Evolutionary conservation across 2,113 vertebrate genomes (phyloP).

Genomic region (Chamaea fasciata): DNA sequence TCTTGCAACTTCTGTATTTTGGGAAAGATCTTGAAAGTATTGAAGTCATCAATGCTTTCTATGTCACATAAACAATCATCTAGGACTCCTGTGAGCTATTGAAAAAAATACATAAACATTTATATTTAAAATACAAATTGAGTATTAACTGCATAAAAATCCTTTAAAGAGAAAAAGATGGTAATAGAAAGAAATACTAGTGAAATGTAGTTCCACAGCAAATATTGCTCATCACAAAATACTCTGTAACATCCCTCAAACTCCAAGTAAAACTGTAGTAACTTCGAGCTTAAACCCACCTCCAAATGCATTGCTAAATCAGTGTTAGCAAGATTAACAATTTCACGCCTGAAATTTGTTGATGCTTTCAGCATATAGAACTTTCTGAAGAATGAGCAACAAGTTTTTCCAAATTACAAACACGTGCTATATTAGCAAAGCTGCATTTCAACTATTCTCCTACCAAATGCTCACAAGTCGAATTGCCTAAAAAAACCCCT

Average conservation of each 20-base stretch:
- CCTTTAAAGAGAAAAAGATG: not conserved
- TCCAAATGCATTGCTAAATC: not conserved
- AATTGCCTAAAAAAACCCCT: not conserved
- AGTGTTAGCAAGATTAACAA: not conserved
- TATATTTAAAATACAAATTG: not conserved
- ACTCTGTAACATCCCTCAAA: not conserved
- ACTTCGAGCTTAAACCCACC: not conserved
- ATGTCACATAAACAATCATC: conserved; percentile 97
- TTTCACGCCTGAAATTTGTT: not conserved
- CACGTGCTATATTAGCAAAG: not conserved
- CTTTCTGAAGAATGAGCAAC: not conserved
- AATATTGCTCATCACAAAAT: not conserved
- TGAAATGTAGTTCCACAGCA: not conserved
- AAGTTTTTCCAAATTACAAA: not conserved
- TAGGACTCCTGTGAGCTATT: conserved; percentile 88
- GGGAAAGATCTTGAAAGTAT: conserved; percentile 94
- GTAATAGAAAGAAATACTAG: not conserved
- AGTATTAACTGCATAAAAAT: not conserved
- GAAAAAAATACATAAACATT: not conserved
- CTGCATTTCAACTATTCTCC: not conserved
- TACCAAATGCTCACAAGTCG: not conserved
- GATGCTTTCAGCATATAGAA: not conserved
- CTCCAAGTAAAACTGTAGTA: not conserved
- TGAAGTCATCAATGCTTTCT: conserved; percentile 96
- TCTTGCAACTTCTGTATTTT: conserved; percentile 86